Evolutionary conservation across 2,888 invertebrate genomes (phyloP).

Genomic region (Polydrusus cervinus): DNA sequence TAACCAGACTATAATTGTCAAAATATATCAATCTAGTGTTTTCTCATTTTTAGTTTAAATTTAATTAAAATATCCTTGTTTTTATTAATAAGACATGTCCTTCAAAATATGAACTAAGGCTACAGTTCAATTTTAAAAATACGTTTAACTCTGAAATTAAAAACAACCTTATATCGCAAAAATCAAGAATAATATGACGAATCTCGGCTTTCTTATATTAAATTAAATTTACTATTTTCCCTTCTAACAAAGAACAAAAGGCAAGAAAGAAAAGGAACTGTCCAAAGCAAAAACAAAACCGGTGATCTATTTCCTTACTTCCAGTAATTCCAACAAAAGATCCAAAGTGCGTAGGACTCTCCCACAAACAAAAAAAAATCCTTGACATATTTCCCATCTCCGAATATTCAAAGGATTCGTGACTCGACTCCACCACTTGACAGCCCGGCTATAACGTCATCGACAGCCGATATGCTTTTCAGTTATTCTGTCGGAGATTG

Average conservation of each 20-base stretch:
- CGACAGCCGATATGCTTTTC: conserved; percentile 36
- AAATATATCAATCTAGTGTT: no score
- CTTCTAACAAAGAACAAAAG: not conserved
- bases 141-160: no score
- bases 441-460: conserved; percentile 29
- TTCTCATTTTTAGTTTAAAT: no score
- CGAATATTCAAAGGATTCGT: conserved; percentile 22
- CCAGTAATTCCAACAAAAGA: conserved; percentile 16
- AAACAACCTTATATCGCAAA: no score
- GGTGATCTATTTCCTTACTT: conserved; percentile 5
- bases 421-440: conserved; percentile 17
- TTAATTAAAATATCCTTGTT: no score
- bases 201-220: not conserved
- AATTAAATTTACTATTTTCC: not conserved
- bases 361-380: conserved; percentile 12
- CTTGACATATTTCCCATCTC: conserved; percentile 29
- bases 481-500: conserved; percentile 24
- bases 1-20: no score
- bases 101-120: no score
- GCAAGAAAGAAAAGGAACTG: not conserved
- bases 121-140: no score
- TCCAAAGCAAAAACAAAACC: conserved; percentile 3
- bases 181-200: no score
- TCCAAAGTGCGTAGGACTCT: conserved; percentile 2
- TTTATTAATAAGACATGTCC: no score